Evolutionary conservation across 1,140 invertebrate species (phyloP), one percentile per base, ranked within the genome.

Genomic region (Caenorhabditis latens): DNA sequence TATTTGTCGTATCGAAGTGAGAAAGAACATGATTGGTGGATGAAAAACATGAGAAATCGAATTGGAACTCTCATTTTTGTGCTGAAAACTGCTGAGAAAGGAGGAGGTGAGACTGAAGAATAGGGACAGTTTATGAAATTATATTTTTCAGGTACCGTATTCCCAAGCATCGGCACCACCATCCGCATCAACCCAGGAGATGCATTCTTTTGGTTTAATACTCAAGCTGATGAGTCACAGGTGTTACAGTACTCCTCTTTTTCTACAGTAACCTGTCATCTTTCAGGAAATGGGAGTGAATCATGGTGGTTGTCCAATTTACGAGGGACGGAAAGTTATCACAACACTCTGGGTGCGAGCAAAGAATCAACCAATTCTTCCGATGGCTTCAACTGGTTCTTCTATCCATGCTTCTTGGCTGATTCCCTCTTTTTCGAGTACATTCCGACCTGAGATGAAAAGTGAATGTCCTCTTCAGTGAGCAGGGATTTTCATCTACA

Each of bases 11-110:
- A 79, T 42, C 71, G 43, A 32, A 79, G 71, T 53, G 46, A 79
- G 6, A 24, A 79, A n/a, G 43, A 79, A 5, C 19, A 79, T n/a
- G 71, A 79, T 24, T 79, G 71, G 71, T 79, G 71, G 71, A 79
- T 79, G 71, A 53, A 79, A 4, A 79, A 21, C 1, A 79, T 53
- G 71, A 21, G 71, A 50, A 79, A 79, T 53, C 71, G 71, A n/a
- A 79, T 79, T 79, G 71, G 71, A 79, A 79, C 71, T 11, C 71
- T 79, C 5, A 79, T 79, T 79, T 79, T 79, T 79, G 71, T 48
- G 40, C n/a, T 79, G 46, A 50, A 79, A 50, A 24, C 46, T 3
- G 71, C 71, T 11, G 71, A 48, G n/a, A 48, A 79, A 11, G 71
- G 71, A 0, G 71, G 71, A 24, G 71, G 63, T 65, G 11, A 8